Base-by-base conservation (phyloP, 2,797 vertebrate species). In the Lophotriccus pileatus region DNA sequence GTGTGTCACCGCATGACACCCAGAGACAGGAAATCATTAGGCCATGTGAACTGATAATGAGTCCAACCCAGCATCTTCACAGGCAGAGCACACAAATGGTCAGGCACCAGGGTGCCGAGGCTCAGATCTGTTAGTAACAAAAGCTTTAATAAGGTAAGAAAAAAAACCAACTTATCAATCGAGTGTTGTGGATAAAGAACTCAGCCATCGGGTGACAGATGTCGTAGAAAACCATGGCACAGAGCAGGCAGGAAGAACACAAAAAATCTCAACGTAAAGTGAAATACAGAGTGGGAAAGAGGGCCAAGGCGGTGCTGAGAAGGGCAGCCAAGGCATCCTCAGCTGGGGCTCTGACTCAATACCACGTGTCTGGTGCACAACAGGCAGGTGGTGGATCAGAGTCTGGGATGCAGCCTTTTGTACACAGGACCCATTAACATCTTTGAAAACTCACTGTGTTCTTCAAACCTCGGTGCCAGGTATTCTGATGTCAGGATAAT, bases 1-100 rank as follows among this genome's bases (percentile, higher is more conserved):
- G 95, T 96, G 93, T 88, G 55, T 84, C 91, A 47, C 96, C 0
- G 0, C 91, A 50, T 23, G 94, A 75, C 69, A 76, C 46, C 47
- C 43, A 3, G 47, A 75, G 36, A 83, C 92, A 96, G 94, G 96
- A 94, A 84, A 94, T 66, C 90, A 73, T 66, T n/a, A 81, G 72
- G 69, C 82, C 50, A 3, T 19, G 69, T 52, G 82, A 72, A 85
- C 4, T 9, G 58, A 24, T 62, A 72, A 72, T 6, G 36, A 93
- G 86, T 56, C 79, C 93, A 93, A 78, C 62, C 23, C 79, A 44
- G 84, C 79, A 34, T 30, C 68, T 21, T 79, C 82, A 62, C 64
- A 80, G 76, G 90, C 90, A 77, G 67, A 79, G 78, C 60, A 28
- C 86, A 96, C 94, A 94, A 95, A 95, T 89, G 93, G 76, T 58